Conservation (phyloP, 2,113 vertebrate species). For the Rhea americana region DNA sequence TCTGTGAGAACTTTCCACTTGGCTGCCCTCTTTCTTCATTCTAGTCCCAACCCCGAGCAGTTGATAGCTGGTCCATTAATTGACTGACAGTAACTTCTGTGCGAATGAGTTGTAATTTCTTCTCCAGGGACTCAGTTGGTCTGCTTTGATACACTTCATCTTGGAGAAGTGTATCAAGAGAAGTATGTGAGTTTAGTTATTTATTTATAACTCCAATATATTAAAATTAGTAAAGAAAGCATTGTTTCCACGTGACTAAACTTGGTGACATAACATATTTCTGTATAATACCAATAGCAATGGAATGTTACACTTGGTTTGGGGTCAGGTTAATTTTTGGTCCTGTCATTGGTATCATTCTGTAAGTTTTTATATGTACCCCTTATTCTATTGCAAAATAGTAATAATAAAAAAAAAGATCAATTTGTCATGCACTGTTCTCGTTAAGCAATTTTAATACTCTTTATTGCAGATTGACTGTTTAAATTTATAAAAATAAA, state of each 20-base stretch:
- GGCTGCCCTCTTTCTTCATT: not conserved
- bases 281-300: rapidly evolving
- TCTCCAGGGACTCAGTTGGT: not conserved
- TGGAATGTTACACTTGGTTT: not conserved
- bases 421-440: not conserved
- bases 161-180: not conserved
- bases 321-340: not conserved
- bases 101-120: not conserved
- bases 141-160: rapidly evolving
- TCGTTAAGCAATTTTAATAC: not conserved
- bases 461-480: not conserved
- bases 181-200: not conserved
- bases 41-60: not conserved
- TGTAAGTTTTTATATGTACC: not conserved
- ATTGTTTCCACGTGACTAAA: not conserved
- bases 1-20: not conserved
- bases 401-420: not conserved
- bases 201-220: not conserved
- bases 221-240: not conserved
- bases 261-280: not conserved
- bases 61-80: not conserved
- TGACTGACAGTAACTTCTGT: not conserved
- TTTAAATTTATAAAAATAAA: not conserved
- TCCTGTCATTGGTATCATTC: not conserved
- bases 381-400: not conserved